Evolutionary conservation across 2,113 vertebrate species (phyloP).

Genomic region (Sarotherodon lohbergeri): DNA sequence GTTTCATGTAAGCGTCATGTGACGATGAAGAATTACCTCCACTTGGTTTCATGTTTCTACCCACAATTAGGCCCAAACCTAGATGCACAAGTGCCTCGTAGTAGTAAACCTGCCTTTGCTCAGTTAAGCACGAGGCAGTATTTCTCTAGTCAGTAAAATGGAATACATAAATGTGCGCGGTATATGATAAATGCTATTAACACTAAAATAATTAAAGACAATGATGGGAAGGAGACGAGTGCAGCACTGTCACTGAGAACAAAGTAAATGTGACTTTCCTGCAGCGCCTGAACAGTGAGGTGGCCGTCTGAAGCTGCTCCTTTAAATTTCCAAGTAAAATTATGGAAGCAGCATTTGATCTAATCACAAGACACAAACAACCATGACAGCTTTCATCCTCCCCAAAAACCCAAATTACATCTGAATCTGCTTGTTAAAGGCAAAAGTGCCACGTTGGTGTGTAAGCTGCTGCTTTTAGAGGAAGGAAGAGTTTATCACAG

Average conservation of each 20-base stretch:
- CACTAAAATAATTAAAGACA: neutral
- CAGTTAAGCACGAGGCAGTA: neutral
- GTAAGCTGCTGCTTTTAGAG: neutral
- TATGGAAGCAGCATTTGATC: neutral
- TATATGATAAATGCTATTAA: rapidly evolving
- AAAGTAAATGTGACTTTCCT: neutral
- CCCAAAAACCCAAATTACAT: neutral
- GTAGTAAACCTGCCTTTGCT: neutral
- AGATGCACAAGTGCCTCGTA: rapidly evolving
- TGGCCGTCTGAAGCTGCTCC: neutral
- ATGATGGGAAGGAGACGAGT: neutral
- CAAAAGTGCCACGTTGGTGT: neutral
- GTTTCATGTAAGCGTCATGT: neutral
- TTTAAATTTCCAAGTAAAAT: neutral
- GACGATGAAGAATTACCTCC: neutral
- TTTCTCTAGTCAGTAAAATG: rapidly evolving
- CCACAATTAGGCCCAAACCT: neutral
- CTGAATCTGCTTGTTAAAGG: neutral
- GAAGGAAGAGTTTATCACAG: constrained; percentile 34
- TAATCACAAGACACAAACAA: neutral
- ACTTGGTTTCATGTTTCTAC: neutral
- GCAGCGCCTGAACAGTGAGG: neutral
- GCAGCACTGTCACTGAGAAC: neutral
- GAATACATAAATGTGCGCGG: neutral
- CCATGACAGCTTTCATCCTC: neutral